Percentiles rank a stretch among this genome's conserved stretches.
Evolutionary conservation across 1,140 invertebrate species (phyloP).

Genomic region (Cyclina sinensis): DNA sequence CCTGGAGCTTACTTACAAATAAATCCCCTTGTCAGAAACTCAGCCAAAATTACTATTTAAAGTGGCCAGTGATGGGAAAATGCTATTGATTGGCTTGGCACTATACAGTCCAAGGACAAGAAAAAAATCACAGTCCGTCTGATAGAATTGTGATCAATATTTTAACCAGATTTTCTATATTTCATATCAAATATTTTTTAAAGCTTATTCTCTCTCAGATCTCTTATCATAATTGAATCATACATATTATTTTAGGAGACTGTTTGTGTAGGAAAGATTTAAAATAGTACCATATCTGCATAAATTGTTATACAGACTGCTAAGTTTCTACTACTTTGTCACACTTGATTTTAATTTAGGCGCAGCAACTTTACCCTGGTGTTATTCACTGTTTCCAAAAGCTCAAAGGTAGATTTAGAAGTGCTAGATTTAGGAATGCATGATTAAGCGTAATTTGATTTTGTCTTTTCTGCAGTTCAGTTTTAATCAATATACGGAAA

Average conservation of each 20-base stretch:
- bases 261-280: too few relatives aligned
- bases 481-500: slow-evolving; percentile 37
- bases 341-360: too few relatives aligned
- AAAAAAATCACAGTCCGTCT: too few relatives aligned
- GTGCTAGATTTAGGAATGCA: neutral
- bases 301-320: neutral
- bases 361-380: too few relatives aligned
- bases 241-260: too few relatives aligned
- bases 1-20: slow-evolving; percentile 21
- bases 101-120: too few relatives aligned
- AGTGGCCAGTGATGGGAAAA: neutral
- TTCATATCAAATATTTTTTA: too few relatives aligned
- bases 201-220: too few relatives aligned
- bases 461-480: slow-evolving; percentile 3
- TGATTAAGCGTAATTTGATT: slow-evolving; percentile 56
- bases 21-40: slow-evolving; percentile 45
- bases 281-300: neutral
- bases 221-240: too few relatives aligned
- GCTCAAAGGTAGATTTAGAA: slow-evolving; percentile 17
- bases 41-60: slow-evolving; percentile 44
- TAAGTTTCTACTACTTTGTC: too few relatives aligned
- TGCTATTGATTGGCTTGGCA: neutral
- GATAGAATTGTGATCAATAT: too few relatives aligned
- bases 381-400: neutral
- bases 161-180: too few relatives aligned